Evolutionary conservation across 2,113 vertebrate species (phyloP), one percentile per base, ranked within the genome.

Genomic region (Amblyornis subalaris): DNA sequence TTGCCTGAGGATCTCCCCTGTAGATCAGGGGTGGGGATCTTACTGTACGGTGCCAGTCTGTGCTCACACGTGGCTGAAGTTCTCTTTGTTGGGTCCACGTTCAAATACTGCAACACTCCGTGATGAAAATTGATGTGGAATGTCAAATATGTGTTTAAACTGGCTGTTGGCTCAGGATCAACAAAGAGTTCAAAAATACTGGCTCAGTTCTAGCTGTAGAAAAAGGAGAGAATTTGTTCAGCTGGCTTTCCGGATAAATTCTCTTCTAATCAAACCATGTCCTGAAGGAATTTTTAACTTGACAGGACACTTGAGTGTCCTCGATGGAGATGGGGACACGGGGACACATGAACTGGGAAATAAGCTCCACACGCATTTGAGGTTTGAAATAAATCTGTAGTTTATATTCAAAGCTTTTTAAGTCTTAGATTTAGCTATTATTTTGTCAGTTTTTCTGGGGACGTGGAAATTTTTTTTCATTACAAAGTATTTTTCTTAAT

Each of bases 1-100:
- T 53, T 24, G 24, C 31, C 36, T 28, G 33, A 64, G 48, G 15
- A n/a, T 47, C n/a, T 42, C n/a, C 31, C 14, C 24, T 5, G 0
- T 6, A 47, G 23, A 54, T 36, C 15, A 2, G 3, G 1, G 9
- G 6, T 26, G 24, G 0, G 0, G 7, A 54, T 25, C 31, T 84
- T 81, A 55, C 50, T 17, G 1, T 35, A 38, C 0, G 1, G 23
- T 38, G 33, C 16, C 22, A 58, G 28, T 12, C 64, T 31, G 9
- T 24, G 23, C 11, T 26, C 33, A 28, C 0, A 0, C 1, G 2
- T 33, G 23, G 29, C 38, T 54, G 47, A 57, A 18, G 10, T 50
- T 80, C 61, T 73, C 38, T 24, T 72, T 69, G 19, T 14, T 62
- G 42, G 8, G 22, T 48, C 21, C 3, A 0, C 0, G 0, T 42